Base-by-base conservation (phyloP, 2,888 invertebrate species). In the Itoplectis maculator region DNA sequence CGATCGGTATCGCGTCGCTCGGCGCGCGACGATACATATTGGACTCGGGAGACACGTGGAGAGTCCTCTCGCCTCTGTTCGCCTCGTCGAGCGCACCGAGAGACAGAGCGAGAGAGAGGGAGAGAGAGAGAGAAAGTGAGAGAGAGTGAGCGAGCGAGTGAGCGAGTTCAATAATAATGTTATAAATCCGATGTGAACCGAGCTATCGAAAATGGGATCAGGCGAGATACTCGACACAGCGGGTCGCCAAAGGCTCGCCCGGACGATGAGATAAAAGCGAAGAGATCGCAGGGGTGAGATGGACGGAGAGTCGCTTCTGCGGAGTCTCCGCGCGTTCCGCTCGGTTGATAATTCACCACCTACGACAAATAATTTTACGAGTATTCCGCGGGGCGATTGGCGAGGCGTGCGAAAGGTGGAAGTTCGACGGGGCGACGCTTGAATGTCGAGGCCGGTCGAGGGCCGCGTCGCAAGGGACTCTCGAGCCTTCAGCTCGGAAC, bases 21-120 rank as follows among this genome's bases (percentile, higher is more conserved):
- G n/a, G n/a, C n/a, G n/a, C n/a, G 56, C 59, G 42, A 66, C 51
- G 51, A 61, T 73, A 73, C 73, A 73, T 73, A 73, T 73, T 73
- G 73, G 61, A 73, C 73, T 73, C 73, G 47, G 7, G 73, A 73
- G 73, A 73, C 59, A 47, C 54, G 70, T 18, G 70, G n/a, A 42
- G 54, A 23, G 69, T 69, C 51, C 51, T 47, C 49, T 56, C 70
- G 70, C 29, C 59, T 59, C 59, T 15, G 15, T 54, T 29, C 29
- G 54, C 23, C 23, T 54, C 54, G 59, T n/a, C 59, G 59, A 59
- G 7, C 35, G 8, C 15, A 63, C 29, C 0, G 40, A 63, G 63
- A 63, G 63, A 20, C 40, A 54, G 69, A 69, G 40, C 54, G 66
- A 66, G 47, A 23, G 66, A 29, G 42, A 70, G 56, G 18, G 35